Evolutionary conservation across 1,140 invertebrate genomes (phyloP), one percentile per base, ranked within the genome.

Genomic region (Trichonephila clavipes): DNA sequence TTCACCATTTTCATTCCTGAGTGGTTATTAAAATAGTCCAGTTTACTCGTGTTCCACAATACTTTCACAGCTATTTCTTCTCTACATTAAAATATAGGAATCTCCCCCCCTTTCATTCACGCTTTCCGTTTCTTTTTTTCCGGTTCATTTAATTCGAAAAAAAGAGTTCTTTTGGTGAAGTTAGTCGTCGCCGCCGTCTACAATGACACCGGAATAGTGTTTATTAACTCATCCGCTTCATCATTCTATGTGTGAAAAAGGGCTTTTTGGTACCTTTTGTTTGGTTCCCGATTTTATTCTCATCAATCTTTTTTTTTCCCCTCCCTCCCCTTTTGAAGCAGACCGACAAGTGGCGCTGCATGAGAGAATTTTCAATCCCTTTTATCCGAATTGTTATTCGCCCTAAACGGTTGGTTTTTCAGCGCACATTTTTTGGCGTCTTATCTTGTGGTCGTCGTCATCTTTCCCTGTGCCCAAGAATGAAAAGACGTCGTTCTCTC

Each of bases 311-410:
- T 77, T 77, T 77, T 28, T 77, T 77, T 28, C 18, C 4, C 34
- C 34, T 40, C 34, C 51, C 51, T 12, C 10, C 10, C 10, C 7
- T 51, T 51, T 51, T 51, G 51, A 51, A 51, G 51, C 72, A 28
- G 72, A 34, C 51, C 72, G 72, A 77, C 72, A 77, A 77, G 72
- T 77, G 72, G 72, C 72, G 34, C 18, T 28, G 72, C 72, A 34
- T 77, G 72, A 28, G 28, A 40, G 72, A 77, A 77, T 77, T 40
- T 28, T 16, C 18, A 28, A 40, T 40, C 18, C 28, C 66, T 77
- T 77, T 77, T 77, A 77, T 77, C 28, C 18, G 72, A 77, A 77
- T 77, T 77, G 72, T 77, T 34, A 77, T 77, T 77, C 72, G 72
- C 72, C 28, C 72, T 77, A 77, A 77, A 77, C 72, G 72, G 72